Evolutionary conservation across 2,113 vertebrate species (phyloP).

Genomic region (Ciconia maguari): DNA sequence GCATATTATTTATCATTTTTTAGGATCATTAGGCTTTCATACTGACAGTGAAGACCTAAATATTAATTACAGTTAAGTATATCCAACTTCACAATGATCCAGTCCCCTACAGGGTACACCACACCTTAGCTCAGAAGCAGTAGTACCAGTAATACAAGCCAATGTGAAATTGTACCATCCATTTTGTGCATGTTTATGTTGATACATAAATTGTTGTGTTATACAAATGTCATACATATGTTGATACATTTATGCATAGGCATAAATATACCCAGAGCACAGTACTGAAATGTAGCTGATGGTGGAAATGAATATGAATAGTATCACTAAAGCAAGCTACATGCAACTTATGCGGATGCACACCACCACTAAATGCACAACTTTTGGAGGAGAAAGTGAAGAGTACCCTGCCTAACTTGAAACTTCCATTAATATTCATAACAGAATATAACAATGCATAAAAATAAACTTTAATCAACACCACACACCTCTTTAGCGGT

Average conservation of each 20-base stretch:
- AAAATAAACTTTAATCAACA: conserved; percentile 11
- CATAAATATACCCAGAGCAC: background rate
- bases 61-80: background rate
- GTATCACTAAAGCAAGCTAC: background rate
- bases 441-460: background rate
- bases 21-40: background rate
- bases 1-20: background rate
- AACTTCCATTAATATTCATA: background rate
- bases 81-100: background rate
- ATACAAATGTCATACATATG: background rate
- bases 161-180: background rate
- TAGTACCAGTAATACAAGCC: background rate
- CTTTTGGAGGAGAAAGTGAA: background rate
- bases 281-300: background rate
- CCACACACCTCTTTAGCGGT: background rate
- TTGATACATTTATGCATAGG: background rate
- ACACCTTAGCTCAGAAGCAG: background rate
- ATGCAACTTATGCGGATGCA: background rate
- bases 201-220: no score
- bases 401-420: background rate
- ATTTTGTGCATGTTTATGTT: background rate
- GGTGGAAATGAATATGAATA: background rate
- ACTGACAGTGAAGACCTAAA: background rate
- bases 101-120: background rate
- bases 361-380: background rate